These are phyloP conservation scores for mouse (Mus musculus) DNA, from an alignment of 2,113 vertebrate species.

Conservation along the genomic window GRCm39 chr10:91366001-91366500, in stretches of 20 bases:
- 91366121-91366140: not conserved
- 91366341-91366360: not conserved
- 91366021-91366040: not conserved
- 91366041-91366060: not conserved
- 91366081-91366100: not conserved
- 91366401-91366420: conserved; percentile 12
- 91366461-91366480: not conserved
- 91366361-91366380: not conserved
- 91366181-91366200: conserved; percentile 28
- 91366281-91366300: not conserved
- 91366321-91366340: not conserved
- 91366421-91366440: too few relatives aligned
- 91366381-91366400: not conserved
- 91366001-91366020: not conserved
- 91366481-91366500: conserved; percentile 35
- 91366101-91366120: conserved; percentile 26
- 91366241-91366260: not conserved
- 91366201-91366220: not conserved
- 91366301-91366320: not conserved
- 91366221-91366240: not conserved
- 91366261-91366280: not conserved
- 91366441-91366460: not conserved
- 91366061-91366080: not conserved
- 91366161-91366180: not conserved
- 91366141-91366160: not conserved